These are phyloP conservation scores for Xiphorhynchus elegans DNA, from an alignment of 2,113 vertebrate genomes.

Conservation along the genomic window DNA sequence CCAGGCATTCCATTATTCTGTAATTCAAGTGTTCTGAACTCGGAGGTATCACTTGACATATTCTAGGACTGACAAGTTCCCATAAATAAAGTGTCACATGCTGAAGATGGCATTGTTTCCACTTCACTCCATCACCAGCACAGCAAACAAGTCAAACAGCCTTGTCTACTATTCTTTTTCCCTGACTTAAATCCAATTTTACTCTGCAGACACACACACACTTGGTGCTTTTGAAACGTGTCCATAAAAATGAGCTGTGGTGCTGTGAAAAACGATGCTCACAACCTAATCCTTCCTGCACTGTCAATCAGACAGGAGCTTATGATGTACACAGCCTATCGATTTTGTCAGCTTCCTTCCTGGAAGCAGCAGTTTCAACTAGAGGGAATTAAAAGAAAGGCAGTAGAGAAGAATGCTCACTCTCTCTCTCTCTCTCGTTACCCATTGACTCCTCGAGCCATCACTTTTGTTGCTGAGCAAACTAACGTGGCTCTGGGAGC, in stretches of 20 bases:
- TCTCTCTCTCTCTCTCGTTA: not conserved
- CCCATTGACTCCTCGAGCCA: not conserved
- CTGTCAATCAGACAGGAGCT: not conserved
- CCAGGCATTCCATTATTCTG: not conserved
- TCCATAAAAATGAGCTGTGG: not conserved
- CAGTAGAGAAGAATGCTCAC: not conserved
- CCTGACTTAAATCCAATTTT: not conserved
- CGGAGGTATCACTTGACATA: not conserved
- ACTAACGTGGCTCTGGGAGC: not conserved
- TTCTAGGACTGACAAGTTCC: not conserved
- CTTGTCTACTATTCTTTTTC: not conserved
- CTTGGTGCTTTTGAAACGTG: not conserved
- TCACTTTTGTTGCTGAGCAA: not conserved
- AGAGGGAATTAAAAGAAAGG: not conserved
- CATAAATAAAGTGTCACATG: not conserved
- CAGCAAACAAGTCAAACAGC: not conserved
- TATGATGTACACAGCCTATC: not conserved
- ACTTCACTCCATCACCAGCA: not conserved
- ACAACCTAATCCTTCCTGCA: not conserved
- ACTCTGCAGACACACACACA: not conserved
- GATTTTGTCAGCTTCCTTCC: not conserved
- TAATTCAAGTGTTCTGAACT: not conserved
- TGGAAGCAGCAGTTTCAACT: not conserved
- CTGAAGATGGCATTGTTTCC: not conserved
- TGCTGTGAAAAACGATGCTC: not conserved